Conservation (phyloP, 2,888 invertebrate species). For the Biston stratarius region DNA sequence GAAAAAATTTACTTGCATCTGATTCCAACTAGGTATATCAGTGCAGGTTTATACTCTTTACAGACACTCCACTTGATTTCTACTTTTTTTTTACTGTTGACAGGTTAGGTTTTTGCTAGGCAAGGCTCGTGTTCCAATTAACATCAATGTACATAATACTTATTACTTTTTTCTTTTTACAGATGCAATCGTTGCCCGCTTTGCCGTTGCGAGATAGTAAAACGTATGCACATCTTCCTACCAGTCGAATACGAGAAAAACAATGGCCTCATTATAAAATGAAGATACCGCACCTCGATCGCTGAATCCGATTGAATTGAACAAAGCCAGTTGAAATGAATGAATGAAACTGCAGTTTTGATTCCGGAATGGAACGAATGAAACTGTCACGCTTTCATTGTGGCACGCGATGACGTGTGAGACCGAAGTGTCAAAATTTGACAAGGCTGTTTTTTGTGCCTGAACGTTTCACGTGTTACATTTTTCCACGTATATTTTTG, state of each 20-base stretch:
- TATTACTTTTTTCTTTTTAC: conserved; percentile 41
- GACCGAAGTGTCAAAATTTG: conserved; percentile 11
- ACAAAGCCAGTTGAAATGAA: conserved; percentile 30
- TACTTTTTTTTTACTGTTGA: too few relatives aligned
- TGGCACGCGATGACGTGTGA: conserved; percentile 4
- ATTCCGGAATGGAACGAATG: conserved; percentile 30
- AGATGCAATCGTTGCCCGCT: conserved; percentile 91
- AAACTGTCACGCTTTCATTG: conserved; percentile 31
- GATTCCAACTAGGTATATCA: too few relatives aligned
- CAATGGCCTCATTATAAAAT: conserved; percentile 73
- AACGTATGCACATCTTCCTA: conserved; percentile 90
- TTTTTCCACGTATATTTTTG: conserved; percentile 4
- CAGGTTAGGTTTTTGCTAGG: too few relatives aligned
- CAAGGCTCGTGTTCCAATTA: too few relatives aligned
- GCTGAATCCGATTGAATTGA: conserved; percentile 46
- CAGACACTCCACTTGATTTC: too few relatives aligned
- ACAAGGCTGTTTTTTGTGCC: conserved; percentile 10
- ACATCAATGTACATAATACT: background rate
- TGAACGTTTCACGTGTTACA: background rate
- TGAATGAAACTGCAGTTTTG: conserved; percentile 35
- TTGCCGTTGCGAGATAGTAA: conserved; percentile 90
- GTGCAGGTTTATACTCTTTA: too few relatives aligned
- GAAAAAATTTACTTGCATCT: too few relatives aligned
- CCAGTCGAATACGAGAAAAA: conserved; percentile 86
- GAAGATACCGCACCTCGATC: conserved; percentile 50